A percentile compares a stretch with the other conserved stretches of the same genome.
Conservation (phyloP, 1,140 invertebrate species). For the Drosophila persimilis region DNA sequence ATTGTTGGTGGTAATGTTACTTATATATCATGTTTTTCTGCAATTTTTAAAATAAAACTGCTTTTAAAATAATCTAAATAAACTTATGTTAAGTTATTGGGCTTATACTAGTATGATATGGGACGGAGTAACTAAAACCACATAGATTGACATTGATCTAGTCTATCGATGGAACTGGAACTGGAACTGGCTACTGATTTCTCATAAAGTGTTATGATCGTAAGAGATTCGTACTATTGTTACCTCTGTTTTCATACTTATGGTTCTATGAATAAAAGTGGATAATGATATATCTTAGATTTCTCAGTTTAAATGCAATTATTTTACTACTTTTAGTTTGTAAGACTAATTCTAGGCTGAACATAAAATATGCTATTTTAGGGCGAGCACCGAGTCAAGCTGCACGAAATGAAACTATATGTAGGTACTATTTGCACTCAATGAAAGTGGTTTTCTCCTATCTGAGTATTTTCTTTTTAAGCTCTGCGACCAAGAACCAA, state of each 20-base stretch:
- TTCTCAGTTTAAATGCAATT: neutral
- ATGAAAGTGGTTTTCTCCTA: neutral
- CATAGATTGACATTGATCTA: too few species aligned
- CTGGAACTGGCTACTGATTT: neutral
- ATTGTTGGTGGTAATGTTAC: too few species aligned
- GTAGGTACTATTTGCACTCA: constrained; percentile 20
- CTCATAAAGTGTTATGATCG: neutral
- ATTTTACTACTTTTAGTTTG: constrained; percentile 23
- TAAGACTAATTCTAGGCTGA: constrained; percentile 22
- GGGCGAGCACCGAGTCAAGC: constrained; percentile 4
- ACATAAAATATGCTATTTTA: constrained; percentile 32
- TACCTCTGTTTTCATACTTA: constrained; percentile 20
- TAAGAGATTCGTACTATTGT: constrained; percentile 17
- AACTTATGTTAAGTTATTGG: too few species aligned
- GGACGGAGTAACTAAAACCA: too few species aligned
- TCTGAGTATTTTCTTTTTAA: constrained; percentile 3
- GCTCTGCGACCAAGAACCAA: constrained; percentile 31
- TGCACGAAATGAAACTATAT: constrained; percentile 32
- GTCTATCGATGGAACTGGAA: too few species aligned
- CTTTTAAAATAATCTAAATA: too few species aligned
- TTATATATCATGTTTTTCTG: too few species aligned
- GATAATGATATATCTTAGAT: constrained; percentile 10
- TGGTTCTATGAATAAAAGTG: neutral
- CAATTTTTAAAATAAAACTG: too few species aligned
- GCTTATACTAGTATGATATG: too few species aligned